Evolutionary conservation across 2,797 vertebrate genomes (phyloP), one percentile per base, ranked within the genome.

Genomic region (Catostomus latipinnis): DNA sequence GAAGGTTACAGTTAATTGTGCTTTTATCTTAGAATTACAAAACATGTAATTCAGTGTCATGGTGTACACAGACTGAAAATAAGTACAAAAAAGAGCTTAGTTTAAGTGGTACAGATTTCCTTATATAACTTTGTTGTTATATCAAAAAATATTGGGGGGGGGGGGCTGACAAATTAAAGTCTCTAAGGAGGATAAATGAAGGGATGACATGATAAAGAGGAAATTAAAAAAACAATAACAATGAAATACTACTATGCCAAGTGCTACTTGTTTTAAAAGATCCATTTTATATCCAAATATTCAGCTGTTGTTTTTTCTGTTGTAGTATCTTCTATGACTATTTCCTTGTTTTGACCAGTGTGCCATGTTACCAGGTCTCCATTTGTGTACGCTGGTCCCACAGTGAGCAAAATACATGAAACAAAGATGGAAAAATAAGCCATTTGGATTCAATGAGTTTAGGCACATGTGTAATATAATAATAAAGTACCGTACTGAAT

Each of bases 201-300:
- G 48, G 73, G 7, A 53, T 71, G 60, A 56, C 8, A 14, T 43
- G 11, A 48, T 54, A 71, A 12, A 6, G 56, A 6, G 71, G 13
- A 50, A 70, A 76, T 70, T n/a, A 72, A 49, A 71, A n/a, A 78
- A 61, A 50, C 22, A 14, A 34, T 34, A 34, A 34, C 34, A 12
- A 22, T 68, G 68, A 34, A 76, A 76, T 54, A 43, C 10, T 56
- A 46, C 71, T 62, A 68, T 45, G 57, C 14, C 0, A 14, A 65
- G 18, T 71, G 43, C 63, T 73, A 45, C n/a, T 54, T 78, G 60
- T 48, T 88, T 89, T 77, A 92, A 76, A 81, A 52, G 45, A 62
- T 89, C 90, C 88, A 90, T 48, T 91, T 90, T 74, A 92, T 90
- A 81, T 93, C 88, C 90, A 82, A 86, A 80, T 88, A 89, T 6